A percentile compares a stretch with the other conserved stretches of the same genome.
Evolutionary conservation across 1,140 invertebrate species (phyloP).

Genomic region (Tribolium madens): DNA sequence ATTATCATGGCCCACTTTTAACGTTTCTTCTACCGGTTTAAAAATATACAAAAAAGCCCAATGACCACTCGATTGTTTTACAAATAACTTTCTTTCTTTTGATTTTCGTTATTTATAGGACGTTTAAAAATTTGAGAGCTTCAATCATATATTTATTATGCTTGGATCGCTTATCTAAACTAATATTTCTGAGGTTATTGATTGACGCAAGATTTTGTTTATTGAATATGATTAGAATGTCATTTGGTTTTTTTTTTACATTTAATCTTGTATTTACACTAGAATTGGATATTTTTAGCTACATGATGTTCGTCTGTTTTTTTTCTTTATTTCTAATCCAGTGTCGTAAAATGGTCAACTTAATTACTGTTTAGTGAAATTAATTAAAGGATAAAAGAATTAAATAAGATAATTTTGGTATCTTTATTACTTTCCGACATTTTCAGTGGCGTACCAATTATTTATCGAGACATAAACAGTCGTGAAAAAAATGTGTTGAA

Average conservation of each 20-base stretch:
- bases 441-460: background rate
- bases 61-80: background rate
- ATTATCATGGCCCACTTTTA: no score
- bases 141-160: background rate
- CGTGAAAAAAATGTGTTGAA: background rate
- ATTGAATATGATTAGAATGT: background rate
- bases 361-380: background rate
- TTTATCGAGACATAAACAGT: background rate
- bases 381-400: background rate
- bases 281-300: background rate
- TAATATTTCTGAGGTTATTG: background rate
- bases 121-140: background rate
- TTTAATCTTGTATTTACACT: background rate
- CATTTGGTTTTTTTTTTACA: background rate
- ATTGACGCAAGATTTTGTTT: background rate
- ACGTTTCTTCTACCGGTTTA: no score
- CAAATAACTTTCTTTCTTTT: background rate
- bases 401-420: background rate
- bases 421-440: background rate
- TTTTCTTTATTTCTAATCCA: no score
- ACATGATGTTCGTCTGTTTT: background rate
- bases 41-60: background rate
- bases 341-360: background rate
- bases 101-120: background rate
- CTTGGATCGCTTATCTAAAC: background rate